These are phyloP conservation scores for Streptopelia turtur DNA, from an alignment of 2,797 vertebrate species.

Conservation along the genomic window DNA sequence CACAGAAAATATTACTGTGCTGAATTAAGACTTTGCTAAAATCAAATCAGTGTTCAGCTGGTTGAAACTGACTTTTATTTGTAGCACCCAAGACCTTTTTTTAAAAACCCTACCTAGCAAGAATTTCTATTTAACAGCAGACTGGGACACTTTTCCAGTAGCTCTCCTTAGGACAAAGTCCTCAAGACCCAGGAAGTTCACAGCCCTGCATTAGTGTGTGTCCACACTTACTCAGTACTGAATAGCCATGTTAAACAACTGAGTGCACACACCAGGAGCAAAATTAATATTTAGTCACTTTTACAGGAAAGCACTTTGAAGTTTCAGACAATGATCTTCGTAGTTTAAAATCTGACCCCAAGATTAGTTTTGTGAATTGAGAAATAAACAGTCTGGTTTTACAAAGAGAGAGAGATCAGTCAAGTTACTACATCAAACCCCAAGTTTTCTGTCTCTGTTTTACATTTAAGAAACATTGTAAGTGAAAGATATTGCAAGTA, in stretches of 20 bases:
- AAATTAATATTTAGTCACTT: neutral
- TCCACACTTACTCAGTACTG: neutral
- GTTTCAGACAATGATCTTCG: neutral
- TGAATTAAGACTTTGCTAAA: neutral
- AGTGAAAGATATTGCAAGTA: neutral
- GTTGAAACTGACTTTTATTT: neutral
- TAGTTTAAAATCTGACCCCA: neutral
- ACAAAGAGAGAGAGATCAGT: neutral
- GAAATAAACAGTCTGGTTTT: neutral
- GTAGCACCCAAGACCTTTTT: neutral
- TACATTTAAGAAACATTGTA: neutral
- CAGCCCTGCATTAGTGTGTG: neutral
- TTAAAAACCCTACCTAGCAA: neutral
- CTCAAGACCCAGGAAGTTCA: neutral
- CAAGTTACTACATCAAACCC: neutral
- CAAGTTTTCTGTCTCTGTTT: neutral
- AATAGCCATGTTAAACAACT: neutral
- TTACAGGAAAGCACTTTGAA: neutral
- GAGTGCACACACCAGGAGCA: neutral
- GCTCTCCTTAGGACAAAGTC: neutral
- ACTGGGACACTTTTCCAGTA: neutral
- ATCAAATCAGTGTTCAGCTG: neutral
- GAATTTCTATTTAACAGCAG: neutral
- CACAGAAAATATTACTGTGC: neutral
- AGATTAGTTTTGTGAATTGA: neutral